A percentile compares a stretch with the other conserved stretches of the same genome.
Evolutionary conservation across 2,797 vertebrate genomes (phyloP).

Genomic region (Esox lucius): DNA sequence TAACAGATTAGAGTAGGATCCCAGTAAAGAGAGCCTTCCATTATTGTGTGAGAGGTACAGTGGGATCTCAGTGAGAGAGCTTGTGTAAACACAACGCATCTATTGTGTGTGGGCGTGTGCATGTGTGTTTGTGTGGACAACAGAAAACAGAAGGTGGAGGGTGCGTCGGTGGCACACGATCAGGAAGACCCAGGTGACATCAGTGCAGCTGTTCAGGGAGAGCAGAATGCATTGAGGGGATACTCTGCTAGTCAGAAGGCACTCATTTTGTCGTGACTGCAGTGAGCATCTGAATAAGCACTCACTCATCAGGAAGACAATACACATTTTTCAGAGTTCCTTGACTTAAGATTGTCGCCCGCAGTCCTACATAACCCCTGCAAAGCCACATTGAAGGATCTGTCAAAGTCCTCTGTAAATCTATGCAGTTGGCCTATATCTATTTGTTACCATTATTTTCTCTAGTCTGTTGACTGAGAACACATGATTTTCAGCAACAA

Average conservation of each 20-base stretch:
- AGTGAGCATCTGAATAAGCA: neutral
- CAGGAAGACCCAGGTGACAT: conserved; percentile 36
- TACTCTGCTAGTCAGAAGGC: conserved; percentile 10
- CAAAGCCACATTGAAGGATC: too few relatives aligned
- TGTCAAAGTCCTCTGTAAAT: too few relatives aligned
- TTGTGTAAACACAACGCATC: neutral
- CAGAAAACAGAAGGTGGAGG: neutral
- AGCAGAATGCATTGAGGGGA: conserved; percentile 13
- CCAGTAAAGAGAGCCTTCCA: conserved; percentile 20
- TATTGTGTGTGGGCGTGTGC: neutral
- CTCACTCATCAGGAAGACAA: neutral
- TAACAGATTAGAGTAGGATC: conserved; percentile 38
- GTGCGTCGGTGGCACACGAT: conserved; percentile 13
- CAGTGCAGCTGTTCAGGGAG: conserved; percentile 40
- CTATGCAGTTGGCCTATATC: too few relatives aligned
- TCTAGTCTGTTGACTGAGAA: neutral
- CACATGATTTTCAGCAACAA: neutral
- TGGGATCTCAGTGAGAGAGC: conserved; percentile 11
- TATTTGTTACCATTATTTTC: too few relatives aligned
- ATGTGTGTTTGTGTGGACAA: neutral
- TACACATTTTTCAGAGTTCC: neutral
- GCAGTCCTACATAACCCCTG: too few relatives aligned
- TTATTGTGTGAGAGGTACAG: conserved; percentile 6
- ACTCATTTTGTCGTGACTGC: neutral
- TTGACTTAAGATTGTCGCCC: too few relatives aligned